Conservation (phyloP, 2,797 vertebrate genomes). For the Hydrocynus forskahlii region DNA sequence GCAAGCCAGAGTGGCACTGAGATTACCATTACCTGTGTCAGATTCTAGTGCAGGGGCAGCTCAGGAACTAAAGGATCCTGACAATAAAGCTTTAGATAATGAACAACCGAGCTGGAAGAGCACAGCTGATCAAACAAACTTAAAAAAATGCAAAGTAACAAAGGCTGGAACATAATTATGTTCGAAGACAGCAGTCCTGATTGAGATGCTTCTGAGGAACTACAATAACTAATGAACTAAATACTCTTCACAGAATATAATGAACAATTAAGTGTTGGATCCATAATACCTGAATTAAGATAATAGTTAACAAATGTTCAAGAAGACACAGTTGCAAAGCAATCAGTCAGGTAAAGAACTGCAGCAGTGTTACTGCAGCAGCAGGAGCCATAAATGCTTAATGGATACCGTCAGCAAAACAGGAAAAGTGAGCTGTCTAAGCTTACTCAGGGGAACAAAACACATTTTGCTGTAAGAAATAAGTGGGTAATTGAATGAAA, state of each 20-base stretch:
- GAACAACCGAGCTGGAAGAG: slow-evolving; percentile 12
- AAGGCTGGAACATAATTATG: neutral
- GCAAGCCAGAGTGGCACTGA: neutral
- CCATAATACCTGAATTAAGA: neutral
- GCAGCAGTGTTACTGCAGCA: neutral
- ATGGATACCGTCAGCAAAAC: neutral
- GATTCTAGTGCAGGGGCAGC: neutral
- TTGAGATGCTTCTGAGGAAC: too few species aligned
- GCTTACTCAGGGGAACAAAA: too few species aligned
- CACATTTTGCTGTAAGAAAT: too few species aligned
- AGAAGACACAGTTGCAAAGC: neutral
- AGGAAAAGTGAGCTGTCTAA: neutral
- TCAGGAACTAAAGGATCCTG: slow-evolving; percentile 3
- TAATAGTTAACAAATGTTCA: too few species aligned
- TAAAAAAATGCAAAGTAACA: neutral
- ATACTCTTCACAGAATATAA: neutral
- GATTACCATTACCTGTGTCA: slow-evolving; percentile 1
- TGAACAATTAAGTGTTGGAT: neutral
- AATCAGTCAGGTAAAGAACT: neutral
- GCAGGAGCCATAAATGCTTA: neutral
- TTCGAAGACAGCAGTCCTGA: too few species aligned
- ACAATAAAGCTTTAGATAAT: neutral
- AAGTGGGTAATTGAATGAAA: too few species aligned
- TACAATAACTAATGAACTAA: neutral
- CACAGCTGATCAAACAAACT: slow-evolving; percentile 5